Conservation (phyloP, 2,888 invertebrate species). For the Cryptocephalus primarius region DNA sequence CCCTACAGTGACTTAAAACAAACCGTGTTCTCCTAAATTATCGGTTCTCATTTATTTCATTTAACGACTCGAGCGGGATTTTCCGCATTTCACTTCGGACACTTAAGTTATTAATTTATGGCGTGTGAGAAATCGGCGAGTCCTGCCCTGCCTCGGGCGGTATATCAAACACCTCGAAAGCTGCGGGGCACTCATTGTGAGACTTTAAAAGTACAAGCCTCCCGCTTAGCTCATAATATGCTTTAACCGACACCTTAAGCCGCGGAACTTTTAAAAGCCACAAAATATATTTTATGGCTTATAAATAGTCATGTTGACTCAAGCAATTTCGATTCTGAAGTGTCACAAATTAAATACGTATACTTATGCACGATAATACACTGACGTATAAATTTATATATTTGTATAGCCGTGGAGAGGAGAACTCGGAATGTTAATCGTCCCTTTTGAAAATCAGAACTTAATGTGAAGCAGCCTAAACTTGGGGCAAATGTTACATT, state of each 20-base stretch:
- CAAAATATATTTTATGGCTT: constrained; percentile 30
- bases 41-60: too few species aligned
- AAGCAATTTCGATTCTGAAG: constrained; percentile 15
- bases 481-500: too few species aligned
- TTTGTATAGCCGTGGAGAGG: background rate
- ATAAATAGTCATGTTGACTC: constrained; percentile 24
- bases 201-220: constrained; percentile 35
- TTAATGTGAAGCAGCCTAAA: too few species aligned
- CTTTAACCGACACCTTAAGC: constrained; percentile 35
- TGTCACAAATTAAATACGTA: constrained; percentile 17
- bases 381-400: background rate
- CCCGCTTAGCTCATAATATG: constrained; percentile 35
- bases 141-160: constrained; percentile 30
- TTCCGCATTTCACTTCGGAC: too few species aligned
- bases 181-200: constrained; percentile 34
- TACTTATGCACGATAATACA: background rate
- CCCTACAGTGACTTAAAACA: too few species aligned
- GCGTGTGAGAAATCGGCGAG: constrained; percentile 3
- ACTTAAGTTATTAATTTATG: background rate
- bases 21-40: too few species aligned
- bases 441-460: too few species aligned
- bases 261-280: constrained; percentile 32
- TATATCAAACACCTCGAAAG: constrained; percentile 32
- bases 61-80: too few species aligned
- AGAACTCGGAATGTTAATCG: background rate